Conservation (phyloP, 2,797 vertebrate genomes). For the Xiphorhynchus erythropygius region DNA sequence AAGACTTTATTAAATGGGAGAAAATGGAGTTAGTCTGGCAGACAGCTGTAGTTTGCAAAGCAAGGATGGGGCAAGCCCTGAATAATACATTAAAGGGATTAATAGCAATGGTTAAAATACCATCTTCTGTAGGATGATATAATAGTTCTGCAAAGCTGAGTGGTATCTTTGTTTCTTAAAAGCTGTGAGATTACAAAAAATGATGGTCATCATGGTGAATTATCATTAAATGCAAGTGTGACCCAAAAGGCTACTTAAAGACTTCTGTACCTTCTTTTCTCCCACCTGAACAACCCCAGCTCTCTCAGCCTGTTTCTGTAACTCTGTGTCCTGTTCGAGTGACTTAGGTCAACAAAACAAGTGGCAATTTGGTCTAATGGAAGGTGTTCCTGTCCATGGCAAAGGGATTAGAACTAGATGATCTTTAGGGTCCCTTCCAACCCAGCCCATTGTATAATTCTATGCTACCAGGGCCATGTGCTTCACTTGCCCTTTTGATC, state of each 20-base stretch:
- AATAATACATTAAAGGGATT: neutral
- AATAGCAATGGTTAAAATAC: neutral
- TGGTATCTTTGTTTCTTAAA: neutral
- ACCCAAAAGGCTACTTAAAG: neutral
- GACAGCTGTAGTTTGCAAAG: neutral
- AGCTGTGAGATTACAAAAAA: neutral
- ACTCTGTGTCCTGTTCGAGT: neutral
- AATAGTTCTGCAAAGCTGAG: neutral
- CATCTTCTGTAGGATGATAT: neutral
- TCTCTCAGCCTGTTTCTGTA: neutral
- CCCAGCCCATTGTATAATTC: neutral
- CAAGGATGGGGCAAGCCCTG: neutral
- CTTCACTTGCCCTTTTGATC: neutral
- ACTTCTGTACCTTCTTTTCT: neutral
- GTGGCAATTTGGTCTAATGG: neutral
- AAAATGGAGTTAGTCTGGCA: neutral
- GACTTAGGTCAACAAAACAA: neutral
- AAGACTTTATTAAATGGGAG: neutral
- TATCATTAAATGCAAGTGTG: neutral
- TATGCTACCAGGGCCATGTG: rapidly evolving
- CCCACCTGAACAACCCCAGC: neutral
- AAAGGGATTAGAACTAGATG: neutral
- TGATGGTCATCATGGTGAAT: neutral
- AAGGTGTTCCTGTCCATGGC: neutral
- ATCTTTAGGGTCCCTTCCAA: neutral